Conservation (phyloP, 2,113 vertebrate genomes). For the Todiramphus saurophagus region DNA sequence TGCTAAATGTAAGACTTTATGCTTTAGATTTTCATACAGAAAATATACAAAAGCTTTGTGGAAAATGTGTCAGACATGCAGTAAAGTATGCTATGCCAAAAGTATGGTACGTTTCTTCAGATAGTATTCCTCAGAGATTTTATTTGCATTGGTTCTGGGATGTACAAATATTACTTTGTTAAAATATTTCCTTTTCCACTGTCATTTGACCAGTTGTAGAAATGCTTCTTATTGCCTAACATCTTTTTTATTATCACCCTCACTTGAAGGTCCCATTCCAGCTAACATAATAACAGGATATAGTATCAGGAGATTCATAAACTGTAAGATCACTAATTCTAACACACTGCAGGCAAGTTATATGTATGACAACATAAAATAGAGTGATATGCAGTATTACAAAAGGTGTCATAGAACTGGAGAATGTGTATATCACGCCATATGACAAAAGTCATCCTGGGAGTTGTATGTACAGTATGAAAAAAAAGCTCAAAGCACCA, state of each 20-base stretch:
- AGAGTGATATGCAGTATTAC: background rate
- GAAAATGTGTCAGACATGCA: constrained; percentile 5
- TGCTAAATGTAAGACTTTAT: constrained; percentile 24
- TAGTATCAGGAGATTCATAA: constrained; percentile 55
- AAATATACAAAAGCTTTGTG: constrained; percentile 60
- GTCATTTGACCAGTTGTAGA: constrained; percentile 24
- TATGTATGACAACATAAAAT: constrained; percentile 3
- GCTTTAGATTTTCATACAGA: constrained; percentile 44
- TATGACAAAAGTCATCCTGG: constrained; percentile 18
- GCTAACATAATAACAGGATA: constrained; percentile 8
- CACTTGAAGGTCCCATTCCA: constrained; percentile 23
- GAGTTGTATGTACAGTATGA: background rate
- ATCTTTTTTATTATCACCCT: constrained; percentile 15
- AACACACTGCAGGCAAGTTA: background rate
- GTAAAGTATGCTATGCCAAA: background rate
- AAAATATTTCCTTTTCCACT: constrained; percentile 55
- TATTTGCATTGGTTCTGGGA: background rate
- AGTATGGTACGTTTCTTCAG: background rate
- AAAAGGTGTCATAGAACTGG: constrained; percentile 1
- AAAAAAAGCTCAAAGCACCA: background rate
- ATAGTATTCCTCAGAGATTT: constrained; percentile 32
- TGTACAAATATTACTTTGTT: constrained; percentile 15
- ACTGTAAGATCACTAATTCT: constrained; percentile 8
- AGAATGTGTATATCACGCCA: background rate
- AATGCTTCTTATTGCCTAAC: constrained; percentile 16